Evolutionary conservation across 2,888 invertebrate species (phyloP).

Genomic region (Salticus scenicus): DNA sequence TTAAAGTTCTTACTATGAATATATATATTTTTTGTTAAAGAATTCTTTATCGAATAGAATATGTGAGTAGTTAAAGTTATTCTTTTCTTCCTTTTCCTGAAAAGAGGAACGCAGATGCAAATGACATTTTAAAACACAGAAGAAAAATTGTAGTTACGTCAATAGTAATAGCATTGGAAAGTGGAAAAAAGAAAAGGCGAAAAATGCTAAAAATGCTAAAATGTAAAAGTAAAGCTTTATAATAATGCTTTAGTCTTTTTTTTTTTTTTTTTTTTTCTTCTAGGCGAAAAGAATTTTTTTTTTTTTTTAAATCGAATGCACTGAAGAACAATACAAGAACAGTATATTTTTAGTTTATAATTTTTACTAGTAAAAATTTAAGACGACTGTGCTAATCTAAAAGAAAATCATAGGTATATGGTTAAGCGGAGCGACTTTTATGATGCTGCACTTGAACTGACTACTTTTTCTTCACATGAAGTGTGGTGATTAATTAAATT

Average conservation of each 20-base stretch:
- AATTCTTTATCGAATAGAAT: conserved; percentile 8
- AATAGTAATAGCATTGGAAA: not conserved
- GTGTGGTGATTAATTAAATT: too few relatives aligned
- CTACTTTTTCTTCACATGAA: too few relatives aligned
- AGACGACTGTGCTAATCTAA: too few relatives aligned
- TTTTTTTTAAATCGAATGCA: not conserved
- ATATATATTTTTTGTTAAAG: too few relatives aligned
- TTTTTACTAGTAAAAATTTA: too few relatives aligned
- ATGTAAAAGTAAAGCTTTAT: not conserved
- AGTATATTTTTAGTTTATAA: too few relatives aligned
- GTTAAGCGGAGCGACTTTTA: too few relatives aligned
- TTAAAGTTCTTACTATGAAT: not conserved
- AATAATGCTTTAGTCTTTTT: not conserved
- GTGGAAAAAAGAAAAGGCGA: not conserved
- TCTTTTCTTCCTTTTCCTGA: not conserved
- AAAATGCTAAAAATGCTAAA: not conserved
- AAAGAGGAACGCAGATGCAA: conserved; percentile 1
- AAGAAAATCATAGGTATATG: too few relatives aligned
- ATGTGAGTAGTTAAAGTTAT: not conserved
- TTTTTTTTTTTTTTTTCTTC: too few relatives aligned
- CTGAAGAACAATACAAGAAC: not conserved
- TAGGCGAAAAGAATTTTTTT: not conserved
- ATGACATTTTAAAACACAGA: conserved; percentile 1
- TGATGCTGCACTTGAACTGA: too few relatives aligned
- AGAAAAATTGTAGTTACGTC: conserved; percentile 9